Evolutionary conservation across 2,797 vertebrate genomes (phyloP).

Genomic region (Podarcis siculus): DNA sequence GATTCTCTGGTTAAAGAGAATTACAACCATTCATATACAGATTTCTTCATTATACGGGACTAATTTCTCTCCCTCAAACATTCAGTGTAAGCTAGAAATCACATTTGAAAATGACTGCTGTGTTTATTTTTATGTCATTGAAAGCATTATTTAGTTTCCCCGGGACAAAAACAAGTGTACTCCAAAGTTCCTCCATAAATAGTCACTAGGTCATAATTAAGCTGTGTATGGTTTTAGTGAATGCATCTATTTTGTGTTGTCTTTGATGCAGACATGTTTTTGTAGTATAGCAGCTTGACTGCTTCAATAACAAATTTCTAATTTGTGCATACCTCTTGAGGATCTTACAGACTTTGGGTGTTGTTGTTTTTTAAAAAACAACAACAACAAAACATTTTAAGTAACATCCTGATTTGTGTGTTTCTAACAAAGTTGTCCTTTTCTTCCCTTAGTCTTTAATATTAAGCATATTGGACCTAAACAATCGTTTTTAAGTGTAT

Average conservation of each 20-base stretch:
- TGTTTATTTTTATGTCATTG: neutral
- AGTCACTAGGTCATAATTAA: neutral
- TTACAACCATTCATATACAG: neutral
- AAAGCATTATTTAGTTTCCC: neutral
- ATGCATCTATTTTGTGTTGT: neutral
- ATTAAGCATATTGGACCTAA: too few species aligned
- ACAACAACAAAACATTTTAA: too few species aligned
- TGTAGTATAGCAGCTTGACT: neutral
- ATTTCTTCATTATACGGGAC: conserved; percentile 6
- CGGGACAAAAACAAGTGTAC: neutral
- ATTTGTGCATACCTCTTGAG: too few species aligned
- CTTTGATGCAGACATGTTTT: neutral
- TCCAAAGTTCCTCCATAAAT: neutral
- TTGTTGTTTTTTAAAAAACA: too few species aligned
- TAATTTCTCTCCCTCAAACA: neutral
- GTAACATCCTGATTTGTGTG: too few species aligned
- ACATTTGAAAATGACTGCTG: neutral
- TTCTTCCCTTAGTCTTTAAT: too few species aligned
- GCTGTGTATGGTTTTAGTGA: neutral
- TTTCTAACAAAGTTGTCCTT: too few species aligned
- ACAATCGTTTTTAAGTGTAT: too few species aligned
- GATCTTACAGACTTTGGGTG: too few species aligned
- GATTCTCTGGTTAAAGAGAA: neutral
- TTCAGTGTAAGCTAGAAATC: neutral
- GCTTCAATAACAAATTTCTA: neutral